Evolutionary conservation across 2,888 invertebrate genomes (phyloP), one percentile per base, ranked within the genome.

Genomic region (Netelia melanura): DNA sequence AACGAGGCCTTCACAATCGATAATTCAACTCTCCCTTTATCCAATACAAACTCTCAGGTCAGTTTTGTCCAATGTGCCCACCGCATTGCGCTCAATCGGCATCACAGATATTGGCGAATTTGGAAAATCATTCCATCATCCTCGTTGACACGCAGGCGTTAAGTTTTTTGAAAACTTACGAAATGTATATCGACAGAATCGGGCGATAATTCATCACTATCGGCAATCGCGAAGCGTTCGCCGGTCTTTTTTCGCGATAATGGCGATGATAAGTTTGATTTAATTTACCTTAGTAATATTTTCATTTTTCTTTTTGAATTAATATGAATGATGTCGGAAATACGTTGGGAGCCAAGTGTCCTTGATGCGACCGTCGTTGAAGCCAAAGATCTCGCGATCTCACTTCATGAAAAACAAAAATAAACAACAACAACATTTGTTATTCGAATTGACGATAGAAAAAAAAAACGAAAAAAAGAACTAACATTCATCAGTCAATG

Each of bases 291-390:
- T 88, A 88, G 75, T 80, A 88, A 89, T 86, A 88, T 88, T 87
- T 89, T 67, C n/a, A 58, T 68, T 80, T 84, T 68, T 54, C 21
- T 78, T 71, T 48, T 54, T 43, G 52, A 48, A 61, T 52, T 48
- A 81, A 87, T 88, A 90, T 91, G 91, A 91, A 93, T 91, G 92
- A 91, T 92, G 91, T 85, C 92, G 91, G 91, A 92, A 92, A 91
- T 92, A 91, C 92, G 92, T 93, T 91, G 93, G 93, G 93, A 93
- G 93, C 93, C 93, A 93, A 93, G 93, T 93, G 93, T 93, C 93
- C 93, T 93, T 93, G 92, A 92, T 93, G 93, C 93, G 93, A 93
- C 93, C 93, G 93, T 92, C 93, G 93, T 93, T 93, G 91, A 92
- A 93, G 93, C 93, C 93, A 93, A 92, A 93, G 91, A 93, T 92